Conservation (phyloP, 64 coral and sea anemone species). For the Astreopora myriophthalma region DNA sequence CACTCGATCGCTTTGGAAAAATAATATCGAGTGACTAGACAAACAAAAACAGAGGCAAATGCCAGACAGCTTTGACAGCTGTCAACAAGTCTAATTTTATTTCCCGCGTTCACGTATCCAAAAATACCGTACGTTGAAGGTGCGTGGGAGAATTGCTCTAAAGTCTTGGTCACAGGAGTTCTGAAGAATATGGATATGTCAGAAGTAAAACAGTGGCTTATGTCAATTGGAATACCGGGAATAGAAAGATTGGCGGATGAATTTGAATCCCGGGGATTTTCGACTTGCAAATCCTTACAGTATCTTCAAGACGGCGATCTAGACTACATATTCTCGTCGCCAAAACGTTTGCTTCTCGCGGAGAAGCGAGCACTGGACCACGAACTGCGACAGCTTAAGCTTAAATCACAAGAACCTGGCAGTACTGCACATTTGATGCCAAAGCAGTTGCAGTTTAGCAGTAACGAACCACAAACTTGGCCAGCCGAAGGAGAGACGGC, state of each 20-base stretch:
- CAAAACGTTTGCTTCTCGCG: conserved; percentile 12
- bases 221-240: conserved; percentile 48
- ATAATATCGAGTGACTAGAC: not conserved
- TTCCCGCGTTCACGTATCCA: not conserved
- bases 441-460: not conserved
- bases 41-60: not conserved
- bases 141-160: not conserved
- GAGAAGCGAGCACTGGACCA: conserved; percentile 12
- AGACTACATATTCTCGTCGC: conserved; percentile 34
- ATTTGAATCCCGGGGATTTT: conserved; percentile 44
- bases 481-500: conserved; percentile 6
- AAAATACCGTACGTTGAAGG: not conserved
- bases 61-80: not conserved
- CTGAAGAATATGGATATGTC: conserved; percentile 20
- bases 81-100: not conserved
- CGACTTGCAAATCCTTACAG: not conserved
- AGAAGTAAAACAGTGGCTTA: conserved; percentile 48
- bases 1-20: not conserved
- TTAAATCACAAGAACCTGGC: not conserved
- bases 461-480: not conserved
- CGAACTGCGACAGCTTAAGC: not conserved
- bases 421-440: not conserved
- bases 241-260: conserved; percentile 41
- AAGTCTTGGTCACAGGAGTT: not conserved
- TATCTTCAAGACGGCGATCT: conserved; percentile 25